Percentiles rank a stretch among this genome's conserved stretches.
Conservation (phyloP, 2,797 vertebrate species). For the Phyllotis vaccarum region DNA sequence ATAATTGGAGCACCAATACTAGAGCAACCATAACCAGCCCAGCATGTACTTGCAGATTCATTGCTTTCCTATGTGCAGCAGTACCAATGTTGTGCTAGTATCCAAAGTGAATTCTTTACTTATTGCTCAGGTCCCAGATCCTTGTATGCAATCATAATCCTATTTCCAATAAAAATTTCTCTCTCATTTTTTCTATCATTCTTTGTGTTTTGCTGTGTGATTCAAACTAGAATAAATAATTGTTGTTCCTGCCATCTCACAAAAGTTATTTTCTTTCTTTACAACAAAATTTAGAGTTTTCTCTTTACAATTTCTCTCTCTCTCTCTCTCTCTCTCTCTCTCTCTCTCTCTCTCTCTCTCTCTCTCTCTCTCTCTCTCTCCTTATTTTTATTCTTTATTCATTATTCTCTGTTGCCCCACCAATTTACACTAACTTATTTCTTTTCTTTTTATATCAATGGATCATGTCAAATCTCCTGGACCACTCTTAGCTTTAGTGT, state of each 20-base stretch:
- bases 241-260: not conserved
- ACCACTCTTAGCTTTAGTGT: not conserved
- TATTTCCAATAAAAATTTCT: not conserved
- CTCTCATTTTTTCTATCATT: not conserved
- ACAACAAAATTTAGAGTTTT: not conserved
- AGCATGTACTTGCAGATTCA: not conserved
- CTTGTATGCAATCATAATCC: not conserved
- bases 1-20: not conserved
- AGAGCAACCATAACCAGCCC: not conserved
- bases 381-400: not conserved
- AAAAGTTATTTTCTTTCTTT: not conserved
- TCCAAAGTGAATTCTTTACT: not conserved
- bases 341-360: not conserved
- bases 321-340: not conserved
- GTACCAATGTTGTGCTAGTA: not conserved
- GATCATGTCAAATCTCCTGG: not conserved
- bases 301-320: not conserved
- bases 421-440: not conserved
- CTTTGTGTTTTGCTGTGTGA: not conserved
- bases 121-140: not conserved
- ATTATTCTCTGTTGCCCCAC: not conserved
- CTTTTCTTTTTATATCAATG: not conserved
- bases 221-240: not conserved
- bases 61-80: not conserved
- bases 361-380: accelerated